Evolutionary conservation across 2,888 invertebrate genomes (phyloP).

Genomic region (Tetrapedia diversipes): DNA sequence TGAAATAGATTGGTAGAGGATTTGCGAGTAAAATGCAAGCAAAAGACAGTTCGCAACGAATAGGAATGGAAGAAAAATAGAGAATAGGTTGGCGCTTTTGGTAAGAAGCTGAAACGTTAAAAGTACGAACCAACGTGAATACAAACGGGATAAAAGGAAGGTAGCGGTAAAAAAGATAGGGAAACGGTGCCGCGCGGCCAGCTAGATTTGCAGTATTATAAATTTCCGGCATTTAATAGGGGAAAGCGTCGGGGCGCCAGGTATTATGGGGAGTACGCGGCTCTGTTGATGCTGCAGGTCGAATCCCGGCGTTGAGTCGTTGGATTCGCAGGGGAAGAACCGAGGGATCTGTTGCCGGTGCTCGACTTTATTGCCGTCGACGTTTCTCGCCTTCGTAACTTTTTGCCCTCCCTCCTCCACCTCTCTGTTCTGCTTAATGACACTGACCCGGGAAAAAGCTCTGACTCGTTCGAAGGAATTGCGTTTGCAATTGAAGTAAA

Average conservation of each 20-base stretch:
- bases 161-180: not conserved
- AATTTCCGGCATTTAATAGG: not conserved
- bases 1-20: not conserved
- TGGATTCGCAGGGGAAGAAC: not conserved
- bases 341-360: not conserved
- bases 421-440: constrained; percentile 3
- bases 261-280: too few relatives aligned
- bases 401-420: not conserved
- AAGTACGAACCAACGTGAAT: not conserved
- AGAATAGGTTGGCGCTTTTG: not conserved
- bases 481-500: constrained; percentile 4
- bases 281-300: not conserved
- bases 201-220: not conserved
- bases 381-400: constrained; percentile 5
- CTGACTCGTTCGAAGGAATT: constrained; percentile 3
- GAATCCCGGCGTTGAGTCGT: not conserved
- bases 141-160: not conserved
- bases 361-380: constrained; percentile 1
- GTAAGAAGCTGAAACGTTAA: not conserved
- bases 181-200: not conserved
- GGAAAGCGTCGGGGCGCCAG: not conserved
- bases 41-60: not conserved
- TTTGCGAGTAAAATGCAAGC: not conserved
- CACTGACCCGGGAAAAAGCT: not conserved
- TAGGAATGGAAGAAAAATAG: not conserved